Evolutionary conservation across 1,140 invertebrate species (phyloP), one percentile per base, ranked within the genome.

Genomic region (Diorhabda sublineata): DNA sequence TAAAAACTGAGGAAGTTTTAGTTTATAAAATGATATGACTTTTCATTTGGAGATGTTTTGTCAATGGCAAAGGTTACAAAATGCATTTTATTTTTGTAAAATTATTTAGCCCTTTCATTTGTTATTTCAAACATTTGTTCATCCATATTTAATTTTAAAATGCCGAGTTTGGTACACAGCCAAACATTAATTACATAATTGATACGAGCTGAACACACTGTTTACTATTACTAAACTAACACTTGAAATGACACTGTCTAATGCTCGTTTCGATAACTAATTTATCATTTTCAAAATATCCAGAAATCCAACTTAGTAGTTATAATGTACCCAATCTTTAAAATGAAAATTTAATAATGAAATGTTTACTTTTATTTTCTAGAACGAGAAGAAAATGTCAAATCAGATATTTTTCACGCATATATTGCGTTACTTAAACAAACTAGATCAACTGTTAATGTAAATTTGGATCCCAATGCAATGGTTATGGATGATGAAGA

Each of bases 301-400:
- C 26, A 1, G 26, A 26, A 26, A 26, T 26, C 26, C 26, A 26
- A 26, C 26, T 26, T 26, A 26, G 26, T 26, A 26, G 1, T 26
- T 26, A 26, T 26, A 26, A 26, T 1, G 1, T 26, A 26, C 26
- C 1, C 1, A 26, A 26, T 26, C 26, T 26, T 2, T 26, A 26
- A 26, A 26, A 26, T 26, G 26, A 26, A 26, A 26, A 26, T 26
- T 26, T 26, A 26, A 26, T 26, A 26, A 26, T 26, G 26, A 26
- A 26, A 26, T 26, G 26, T 26, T 26, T 26, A 26, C 26, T 26
- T 26, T 26, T 26, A 26, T 26, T 75, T 84, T 83, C 71, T 80
- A 91, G 98, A 99, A 82, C 87, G 98, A 57, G 98, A 99, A 84
- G 98, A 99, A 83, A 99, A 98, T 82, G 98, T 99, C 0, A 98